These are phyloP conservation scores for Bilobella aurantiaca DNA, from an alignment of 1,140 invertebrate species.

Conservation along the genomic window DNA sequence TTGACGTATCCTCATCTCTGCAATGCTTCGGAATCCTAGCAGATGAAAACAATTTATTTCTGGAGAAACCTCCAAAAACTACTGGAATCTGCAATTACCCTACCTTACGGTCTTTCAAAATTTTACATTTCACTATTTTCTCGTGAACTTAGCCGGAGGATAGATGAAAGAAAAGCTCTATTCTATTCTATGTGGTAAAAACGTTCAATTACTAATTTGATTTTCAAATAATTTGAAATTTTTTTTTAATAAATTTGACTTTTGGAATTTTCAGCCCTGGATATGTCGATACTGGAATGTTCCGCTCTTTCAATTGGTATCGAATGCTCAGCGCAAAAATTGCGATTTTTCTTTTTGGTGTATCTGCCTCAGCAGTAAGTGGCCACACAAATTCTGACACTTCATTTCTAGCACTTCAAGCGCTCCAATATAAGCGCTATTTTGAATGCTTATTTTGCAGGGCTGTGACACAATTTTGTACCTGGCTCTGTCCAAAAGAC, in stretches of 20 bases:
- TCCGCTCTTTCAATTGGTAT: background rate
- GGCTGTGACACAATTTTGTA: conserved; percentile 40
- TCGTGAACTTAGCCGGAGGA: conserved; percentile 35
- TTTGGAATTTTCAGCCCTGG: conserved; percentile 5
- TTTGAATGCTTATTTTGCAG: conserved; percentile 28
- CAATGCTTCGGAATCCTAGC: background rate
- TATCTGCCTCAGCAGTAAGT: background rate
- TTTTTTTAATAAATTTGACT: no score
- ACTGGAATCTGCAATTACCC: background rate
- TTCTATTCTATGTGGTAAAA: background rate
- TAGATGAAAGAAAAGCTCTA: conserved; percentile 14
- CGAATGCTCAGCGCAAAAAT: background rate
- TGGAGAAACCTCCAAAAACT: conserved; percentile 19
- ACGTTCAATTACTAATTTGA: background rate
- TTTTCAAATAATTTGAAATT: no score
- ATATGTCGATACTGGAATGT: background rate
- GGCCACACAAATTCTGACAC: background rate
- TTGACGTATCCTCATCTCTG: conserved; percentile 4
- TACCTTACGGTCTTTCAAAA: conserved; percentile 40
- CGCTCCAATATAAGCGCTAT: background rate
- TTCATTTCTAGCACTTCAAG: background rate
- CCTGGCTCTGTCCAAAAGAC: conserved; percentile 38
- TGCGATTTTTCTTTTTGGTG: background rate
- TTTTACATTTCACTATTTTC: conserved; percentile 38
- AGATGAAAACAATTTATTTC: background rate